phyloP scores from a whole-genome alignment of 2,113 vertebrate species.

The Diphyllodes magnificus region DNA sequence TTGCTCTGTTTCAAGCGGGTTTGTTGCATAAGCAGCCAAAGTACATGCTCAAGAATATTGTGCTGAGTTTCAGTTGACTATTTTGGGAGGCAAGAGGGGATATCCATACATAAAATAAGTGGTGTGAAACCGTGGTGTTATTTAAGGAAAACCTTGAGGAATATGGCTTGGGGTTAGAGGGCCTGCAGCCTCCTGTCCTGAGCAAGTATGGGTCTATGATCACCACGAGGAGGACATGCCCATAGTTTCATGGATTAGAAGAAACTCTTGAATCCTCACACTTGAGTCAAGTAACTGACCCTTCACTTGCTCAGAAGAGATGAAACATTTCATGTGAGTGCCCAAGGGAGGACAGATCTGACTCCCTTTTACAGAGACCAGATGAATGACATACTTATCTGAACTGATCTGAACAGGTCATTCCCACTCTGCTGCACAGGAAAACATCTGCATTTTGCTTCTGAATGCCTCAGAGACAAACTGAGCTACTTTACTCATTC shows the following conservation, averaged over 20 bases:
- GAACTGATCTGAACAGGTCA: neutral
- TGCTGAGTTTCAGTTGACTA: neutral
- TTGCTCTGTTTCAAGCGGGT: neutral
- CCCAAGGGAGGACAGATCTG: neutral
- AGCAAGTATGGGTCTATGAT: neutral
- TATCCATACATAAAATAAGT: neutral
- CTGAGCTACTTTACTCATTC: neutral
- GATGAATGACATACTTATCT: neutral
- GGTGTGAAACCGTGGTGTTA: neutral
- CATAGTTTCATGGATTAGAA: neutral
- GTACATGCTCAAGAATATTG: rapidly evolving
- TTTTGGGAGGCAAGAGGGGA: neutral
- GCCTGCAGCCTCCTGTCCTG: neutral
- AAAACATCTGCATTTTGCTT: neutral
- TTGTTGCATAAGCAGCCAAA: neutral
- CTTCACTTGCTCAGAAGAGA: neutral
- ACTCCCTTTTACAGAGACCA: neutral
- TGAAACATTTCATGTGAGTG: neutral
- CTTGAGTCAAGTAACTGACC: neutral
- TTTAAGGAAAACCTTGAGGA: neutral
- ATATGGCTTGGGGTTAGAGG: neutral
- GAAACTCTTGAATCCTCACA: neutral
- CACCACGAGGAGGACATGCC: rapidly evolving
- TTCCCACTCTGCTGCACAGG: neutral
- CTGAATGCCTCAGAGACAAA: neutral